Base-by-base conservation (phyloP, 2,113 vertebrate species). In the Recurvirostra avosetta region DNA sequence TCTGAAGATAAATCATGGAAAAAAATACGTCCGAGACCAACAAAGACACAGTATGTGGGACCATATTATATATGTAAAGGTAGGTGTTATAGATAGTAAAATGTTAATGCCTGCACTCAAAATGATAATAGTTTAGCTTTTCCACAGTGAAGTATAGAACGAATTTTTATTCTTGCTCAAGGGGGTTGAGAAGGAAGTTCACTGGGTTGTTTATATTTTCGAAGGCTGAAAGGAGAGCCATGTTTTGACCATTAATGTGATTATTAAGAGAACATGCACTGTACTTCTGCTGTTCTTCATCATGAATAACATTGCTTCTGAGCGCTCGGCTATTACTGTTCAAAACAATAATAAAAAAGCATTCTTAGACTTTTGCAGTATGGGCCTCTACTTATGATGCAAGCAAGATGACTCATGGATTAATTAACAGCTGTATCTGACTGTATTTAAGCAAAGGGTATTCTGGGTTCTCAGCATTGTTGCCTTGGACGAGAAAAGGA, bases 11-110 rank as follows among this genome's bases (percentile, higher is more conserved):
- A 98, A 96, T 98, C 96, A 30, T 99, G 99, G 99, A 99, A 99
- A 93, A 98, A 98, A 93, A 99, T 99, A 97, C 98, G 99, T 29
- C 99, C 99, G 19, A 99, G 99, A 96, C 99, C 99, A 58, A 99
- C 98, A 79, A 99, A 99, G 98, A 99, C 99, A 68, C 99, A 99
- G 91, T 99, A 99, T 95, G 98, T 99, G 85, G 99, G 99, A 71
- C 99, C 99, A 4, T 99, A 99, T 98, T 99, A 99, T 98, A 99
- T 99, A 98, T 99, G 99, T 97, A 99, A 99, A 99, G 99, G 99
- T 99, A 97, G 3, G 94, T 79, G 63, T 4, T 83, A 30, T 2
- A 47, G 26, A 18, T 12, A 55, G 52, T 45, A 45, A 45, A 52
- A 41, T 71, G 18, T 40, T 56, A 30, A 56, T 78, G 47, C 15